Evolutionary conservation across 92 coral and sea anemone genomes (phyloP).

Genomic region (Plumapathes pennacea): DNA sequence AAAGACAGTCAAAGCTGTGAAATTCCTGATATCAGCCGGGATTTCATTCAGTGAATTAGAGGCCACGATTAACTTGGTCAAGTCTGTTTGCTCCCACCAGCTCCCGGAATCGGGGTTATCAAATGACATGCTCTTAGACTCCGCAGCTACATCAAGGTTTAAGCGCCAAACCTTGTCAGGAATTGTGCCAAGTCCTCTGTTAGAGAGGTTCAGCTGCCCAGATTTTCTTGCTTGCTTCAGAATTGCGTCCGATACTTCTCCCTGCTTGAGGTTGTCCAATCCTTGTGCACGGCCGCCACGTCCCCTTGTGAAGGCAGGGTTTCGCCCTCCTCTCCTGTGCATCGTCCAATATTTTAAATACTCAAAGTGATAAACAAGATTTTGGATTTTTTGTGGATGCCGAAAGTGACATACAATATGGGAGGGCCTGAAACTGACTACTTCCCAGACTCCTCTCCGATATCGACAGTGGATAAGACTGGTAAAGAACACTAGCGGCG

Average conservation of each 20-base stretch:
- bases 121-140: constrained; percentile 77
- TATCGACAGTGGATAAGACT: no score
- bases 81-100: constrained; percentile 98
- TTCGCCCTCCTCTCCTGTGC: no score
- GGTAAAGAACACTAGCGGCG: no score
- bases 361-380: no score
- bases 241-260: constrained; percentile 77
- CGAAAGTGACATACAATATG: no score
- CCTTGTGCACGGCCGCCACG: no score
- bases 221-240: constrained; percentile 87
- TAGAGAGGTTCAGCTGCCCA: constrained; percentile 90
- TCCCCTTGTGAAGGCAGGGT: no score
- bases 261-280: no score
- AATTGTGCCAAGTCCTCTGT: constrained; percentile 65
- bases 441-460: no score
- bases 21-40: constrained; percentile 61
- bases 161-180: constrained; percentile 95
- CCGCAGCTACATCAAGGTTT: constrained; percentile 82
- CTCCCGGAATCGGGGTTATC: constrained; percentile 80
- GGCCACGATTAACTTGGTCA: constrained; percentile 84
- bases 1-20: constrained; percentile 78
- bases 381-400: no score
- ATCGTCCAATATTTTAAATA: no score
- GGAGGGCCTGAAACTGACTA: no score
- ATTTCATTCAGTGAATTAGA: constrained; percentile 75